phyloP scores from a whole-genome alignment of 2,888 invertebrate species.

The Automeris io region DNA sequence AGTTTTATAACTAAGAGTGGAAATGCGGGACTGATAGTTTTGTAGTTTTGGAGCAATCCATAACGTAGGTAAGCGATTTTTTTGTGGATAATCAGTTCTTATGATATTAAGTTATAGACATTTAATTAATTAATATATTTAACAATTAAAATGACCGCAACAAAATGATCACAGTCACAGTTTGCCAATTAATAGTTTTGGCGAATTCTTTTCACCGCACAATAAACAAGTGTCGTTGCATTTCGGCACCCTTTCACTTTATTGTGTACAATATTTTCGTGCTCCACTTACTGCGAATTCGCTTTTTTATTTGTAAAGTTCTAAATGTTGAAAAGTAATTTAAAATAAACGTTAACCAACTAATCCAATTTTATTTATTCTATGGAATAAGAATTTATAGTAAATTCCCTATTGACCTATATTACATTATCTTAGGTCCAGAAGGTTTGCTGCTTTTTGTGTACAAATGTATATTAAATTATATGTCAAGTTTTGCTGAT shows the following conservation, averaged over 20 bases:
- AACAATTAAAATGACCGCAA: constrained; percentile 11
- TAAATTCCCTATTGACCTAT: not conserved
- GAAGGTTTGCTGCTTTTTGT: too few species aligned
- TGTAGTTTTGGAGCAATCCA: constrained; percentile 38
- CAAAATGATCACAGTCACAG: constrained; percentile 9
- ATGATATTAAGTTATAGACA: constrained; percentile 29
- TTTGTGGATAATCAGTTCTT: constrained; percentile 33
- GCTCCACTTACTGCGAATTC: constrained; percentile 66
- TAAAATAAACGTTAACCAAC: too few species aligned
- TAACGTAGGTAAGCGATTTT: constrained; percentile 51
- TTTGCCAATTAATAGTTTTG: constrained; percentile 11
- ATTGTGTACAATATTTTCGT: constrained; percentile 68
- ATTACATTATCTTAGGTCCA: not conserved
- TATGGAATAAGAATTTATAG: not conserved
- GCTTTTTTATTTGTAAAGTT: constrained; percentile 25
- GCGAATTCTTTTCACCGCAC: constrained; percentile 20
- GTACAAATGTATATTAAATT: too few species aligned
- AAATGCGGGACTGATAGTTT: constrained; percentile 49
- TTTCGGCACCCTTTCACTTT: constrained; percentile 72
- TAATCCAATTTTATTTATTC: too few species aligned
- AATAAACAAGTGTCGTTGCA: constrained; percentile 33
- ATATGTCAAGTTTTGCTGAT: too few species aligned
- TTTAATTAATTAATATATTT: constrained; percentile 20
- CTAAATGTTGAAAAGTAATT: not conserved
- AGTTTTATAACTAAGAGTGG: constrained; percentile 43